Evolutionary conservation across 2,888 invertebrate genomes (phyloP), one percentile per base, ranked within the genome.

Genomic region (Himalopsyche kuldschensis): DNA sequence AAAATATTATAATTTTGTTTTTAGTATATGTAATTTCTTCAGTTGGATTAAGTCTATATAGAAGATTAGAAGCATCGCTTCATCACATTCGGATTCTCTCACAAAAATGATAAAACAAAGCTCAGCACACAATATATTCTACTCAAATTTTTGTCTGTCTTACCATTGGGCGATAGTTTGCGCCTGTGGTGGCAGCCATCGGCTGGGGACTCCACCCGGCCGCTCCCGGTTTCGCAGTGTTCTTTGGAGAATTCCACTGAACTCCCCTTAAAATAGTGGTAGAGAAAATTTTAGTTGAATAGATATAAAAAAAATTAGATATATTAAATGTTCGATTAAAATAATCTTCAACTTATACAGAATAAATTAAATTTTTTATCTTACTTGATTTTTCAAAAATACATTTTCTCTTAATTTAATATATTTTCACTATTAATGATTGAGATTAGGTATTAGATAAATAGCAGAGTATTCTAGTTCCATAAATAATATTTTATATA

Each of bases 171-270:
- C 96, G 93, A 91, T 97, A 97, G 87, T 96, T 96, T 85, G 95
- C 96, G 88, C 96, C 96, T 83, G 96, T 96, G 86, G 97, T 97
- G 84, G 96, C 96, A 88, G 96, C 96, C 95, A 96, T 96, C 55
- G 97, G 97, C 90, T 97, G 97, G 86, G 97, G 97, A 87, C 94
- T 95, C 97, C 97, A 97, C 87, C 95, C 94, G 88, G 92, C 93
- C 78, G 90, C 92, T 87, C 95, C 95, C 55, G 95, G 93, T 92
- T 96, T 97, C 87, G 96, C 95, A 84, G 95, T 94, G 90, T 96
- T 96, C 92, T 97, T 97, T 86, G 97, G 97, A 85, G 97, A 97
- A 90, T 96, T 97, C 97, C 97, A 97, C 92, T 96, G 96, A 92
- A 97, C 95, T 89, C 96, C 95, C 92, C 96, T 96, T 89, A 87